Evolutionary conservation across 1,140 invertebrate genomes (phyloP).

Genomic region (Coptotermes formosanus): DNA sequence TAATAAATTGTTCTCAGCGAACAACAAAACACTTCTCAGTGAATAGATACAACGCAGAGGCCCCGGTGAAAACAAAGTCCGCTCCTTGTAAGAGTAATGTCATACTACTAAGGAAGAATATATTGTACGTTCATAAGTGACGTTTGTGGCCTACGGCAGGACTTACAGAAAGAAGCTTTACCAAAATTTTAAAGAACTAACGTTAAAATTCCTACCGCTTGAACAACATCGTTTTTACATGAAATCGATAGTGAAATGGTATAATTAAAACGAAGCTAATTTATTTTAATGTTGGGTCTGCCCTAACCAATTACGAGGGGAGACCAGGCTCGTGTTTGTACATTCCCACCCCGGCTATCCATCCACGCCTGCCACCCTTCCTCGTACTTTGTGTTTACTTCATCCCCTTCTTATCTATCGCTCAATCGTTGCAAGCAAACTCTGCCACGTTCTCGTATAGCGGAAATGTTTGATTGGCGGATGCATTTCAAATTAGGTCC

Average conservation of each 20-base stretch:
- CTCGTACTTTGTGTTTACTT: background rate
- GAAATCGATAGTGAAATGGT: background rate
- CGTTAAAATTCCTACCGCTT: background rate
- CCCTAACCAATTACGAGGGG: slow-evolving; percentile 11
- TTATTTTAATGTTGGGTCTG: background rate
- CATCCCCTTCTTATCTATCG: background rate
- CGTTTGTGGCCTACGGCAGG: too few relatives aligned
- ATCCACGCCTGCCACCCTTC: background rate
- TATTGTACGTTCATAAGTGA: too few relatives aligned
- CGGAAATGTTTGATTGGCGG: slow-evolving; percentile 17
- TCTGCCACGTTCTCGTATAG: background rate
- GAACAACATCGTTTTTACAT: background rate
- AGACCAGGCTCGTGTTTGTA: background rate
- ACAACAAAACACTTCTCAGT: too few relatives aligned
- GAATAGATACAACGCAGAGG: too few relatives aligned
- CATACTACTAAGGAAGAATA: too few relatives aligned
- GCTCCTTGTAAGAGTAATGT: too few relatives aligned
- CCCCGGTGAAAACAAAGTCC: too few relatives aligned
- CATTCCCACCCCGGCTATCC: background rate
- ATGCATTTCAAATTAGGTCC: slow-evolving; percentile 18
- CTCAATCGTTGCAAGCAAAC: background rate
- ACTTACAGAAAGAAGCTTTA: too few relatives aligned
- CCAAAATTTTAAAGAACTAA: too few relatives aligned
- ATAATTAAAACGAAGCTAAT: background rate
- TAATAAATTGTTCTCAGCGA: too few relatives aligned